Conservation (phyloP, 35 echinoderm and acorn worm species). For the Amphiura filiformis region DNA sequence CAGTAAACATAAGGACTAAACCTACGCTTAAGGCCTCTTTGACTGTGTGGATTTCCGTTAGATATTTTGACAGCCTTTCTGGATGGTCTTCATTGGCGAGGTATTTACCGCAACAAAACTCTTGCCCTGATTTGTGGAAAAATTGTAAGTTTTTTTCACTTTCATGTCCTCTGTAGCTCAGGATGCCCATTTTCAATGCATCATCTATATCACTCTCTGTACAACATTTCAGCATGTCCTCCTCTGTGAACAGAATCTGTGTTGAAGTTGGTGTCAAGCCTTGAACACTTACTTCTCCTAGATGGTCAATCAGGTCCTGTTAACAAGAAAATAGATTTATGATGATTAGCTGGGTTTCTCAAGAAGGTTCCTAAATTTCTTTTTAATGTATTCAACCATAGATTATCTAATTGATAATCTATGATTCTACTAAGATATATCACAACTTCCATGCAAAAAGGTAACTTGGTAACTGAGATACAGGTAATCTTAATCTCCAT, state of each 20-base stretch:
- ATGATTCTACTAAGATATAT: too few relatives aligned
- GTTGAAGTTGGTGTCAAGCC: background rate
- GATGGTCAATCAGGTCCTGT: background rate
- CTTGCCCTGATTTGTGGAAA: background rate
- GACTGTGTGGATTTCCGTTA: background rate
- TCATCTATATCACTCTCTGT: too few relatives aligned
- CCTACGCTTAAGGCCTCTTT: background rate
- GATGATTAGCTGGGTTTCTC: too few relatives aligned
- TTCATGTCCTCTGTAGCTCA: background rate
- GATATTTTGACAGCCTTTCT: background rate
- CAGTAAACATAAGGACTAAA: background rate
- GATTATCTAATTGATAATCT: too few relatives aligned
- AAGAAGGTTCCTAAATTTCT: too few relatives aligned
- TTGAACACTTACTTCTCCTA: background rate
- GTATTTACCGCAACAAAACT: background rate
- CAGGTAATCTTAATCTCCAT: too few relatives aligned
- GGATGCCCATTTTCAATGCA: too few relatives aligned
- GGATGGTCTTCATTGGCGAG: background rate
- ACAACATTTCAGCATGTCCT: background rate
- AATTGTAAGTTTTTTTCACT: background rate
- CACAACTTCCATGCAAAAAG: too few relatives aligned
- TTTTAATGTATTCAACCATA: too few relatives aligned
- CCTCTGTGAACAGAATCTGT: background rate
- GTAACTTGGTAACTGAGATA: too few relatives aligned
- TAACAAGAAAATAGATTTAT: too few relatives aligned